These are phyloP conservation scores for Cheilosia urbana DNA, from an alignment of 2,888 invertebrate species.

Conservation along the genomic window DNA sequence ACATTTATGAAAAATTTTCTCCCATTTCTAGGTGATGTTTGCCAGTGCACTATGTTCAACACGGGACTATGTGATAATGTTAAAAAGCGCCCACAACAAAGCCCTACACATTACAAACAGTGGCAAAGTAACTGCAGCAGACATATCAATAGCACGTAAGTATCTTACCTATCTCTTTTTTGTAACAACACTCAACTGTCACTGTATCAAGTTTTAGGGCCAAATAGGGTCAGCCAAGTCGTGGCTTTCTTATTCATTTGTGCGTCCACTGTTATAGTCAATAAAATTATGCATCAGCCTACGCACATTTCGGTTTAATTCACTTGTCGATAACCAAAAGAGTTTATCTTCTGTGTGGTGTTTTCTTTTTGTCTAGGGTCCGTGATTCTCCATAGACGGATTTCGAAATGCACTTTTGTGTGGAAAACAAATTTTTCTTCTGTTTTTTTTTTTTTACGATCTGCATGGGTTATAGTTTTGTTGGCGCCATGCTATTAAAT, in stretches of 20 bases:
- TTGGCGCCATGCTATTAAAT: slow-evolving; percentile 66
- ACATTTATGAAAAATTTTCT: neutral
- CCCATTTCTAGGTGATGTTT: slow-evolving; percentile 81
- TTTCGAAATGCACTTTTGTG: slow-evolving; percentile 62
- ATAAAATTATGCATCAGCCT: slow-evolving; percentile 66
- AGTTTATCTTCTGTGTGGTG: slow-evolving; percentile 45
- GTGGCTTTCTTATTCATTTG: slow-evolving; percentile 5
- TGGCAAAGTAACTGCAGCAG: slow-evolving; percentile 81
- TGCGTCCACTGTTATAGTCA: slow-evolving; percentile 17
- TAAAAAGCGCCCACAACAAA: slow-evolving; percentile 80
- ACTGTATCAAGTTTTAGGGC: slow-evolving; percentile 22
- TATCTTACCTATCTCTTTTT: slow-evolving; percentile 66
- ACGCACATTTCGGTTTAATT: slow-evolving; percentile 65
- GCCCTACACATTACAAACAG: slow-evolving; percentile 81
- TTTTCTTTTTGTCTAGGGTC: slow-evolving; percentile 36
- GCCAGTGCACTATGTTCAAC: slow-evolving; percentile 82
- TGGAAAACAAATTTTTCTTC: slow-evolving; percentile 23
- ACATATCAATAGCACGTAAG: slow-evolving; percentile 82
- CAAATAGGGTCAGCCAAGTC: slow-evolving; percentile 26
- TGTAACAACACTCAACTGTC: neutral
- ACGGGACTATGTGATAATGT: slow-evolving; percentile 81
- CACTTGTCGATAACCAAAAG: slow-evolving; percentile 64
- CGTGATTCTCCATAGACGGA: slow-evolving; percentile 13
- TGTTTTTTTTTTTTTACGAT: slow-evolving; percentile 49
- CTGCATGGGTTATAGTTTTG: slow-evolving; percentile 59